phyloP scores from a whole-genome alignment of 2,888 invertebrate genomes.

The Rugalucina vietnamica region DNA sequence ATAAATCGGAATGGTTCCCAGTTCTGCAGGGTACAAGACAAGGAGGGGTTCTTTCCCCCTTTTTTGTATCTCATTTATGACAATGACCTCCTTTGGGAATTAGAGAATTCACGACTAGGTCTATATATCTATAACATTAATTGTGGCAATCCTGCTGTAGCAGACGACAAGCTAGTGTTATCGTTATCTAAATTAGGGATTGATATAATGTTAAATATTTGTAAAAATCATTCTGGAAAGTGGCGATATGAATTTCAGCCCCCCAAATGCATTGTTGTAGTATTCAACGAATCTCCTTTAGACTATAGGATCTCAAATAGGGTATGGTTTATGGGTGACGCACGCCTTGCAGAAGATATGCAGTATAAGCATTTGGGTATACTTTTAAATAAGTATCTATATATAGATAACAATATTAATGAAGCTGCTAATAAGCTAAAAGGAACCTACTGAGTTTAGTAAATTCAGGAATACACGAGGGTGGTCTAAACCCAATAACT shows the following conservation, averaged over 20 bases:
- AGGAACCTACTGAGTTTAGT: neutral
- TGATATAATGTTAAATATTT: neutral
- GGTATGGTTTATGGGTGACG: neutral
- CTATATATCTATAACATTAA: neutral
- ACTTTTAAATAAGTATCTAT: neutral
- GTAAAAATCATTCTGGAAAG: neutral
- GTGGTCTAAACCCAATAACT: neutral
- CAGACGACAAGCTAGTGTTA: neutral
- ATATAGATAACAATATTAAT: neutral
- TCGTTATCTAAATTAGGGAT: neutral
- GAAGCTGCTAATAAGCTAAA: neutral
- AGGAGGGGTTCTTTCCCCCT: neutral
- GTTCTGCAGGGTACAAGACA: conserved; percentile 9
- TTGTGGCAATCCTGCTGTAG: neutral
- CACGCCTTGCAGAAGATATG: neutral
- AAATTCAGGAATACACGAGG: neutral
- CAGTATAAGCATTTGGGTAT: neutral
- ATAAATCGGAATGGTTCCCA: neutral
- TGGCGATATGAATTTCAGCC: neutral
- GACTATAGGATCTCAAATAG: neutral
- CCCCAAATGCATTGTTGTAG: neutral
- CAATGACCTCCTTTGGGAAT: neutral
- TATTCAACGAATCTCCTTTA: neutral
- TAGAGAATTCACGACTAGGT: neutral
- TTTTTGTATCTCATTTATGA: neutral